These are phyloP conservation scores for Meles meles DNA, from an alignment of 2,113 vertebrate genomes.

Conservation along the genomic window DNA sequence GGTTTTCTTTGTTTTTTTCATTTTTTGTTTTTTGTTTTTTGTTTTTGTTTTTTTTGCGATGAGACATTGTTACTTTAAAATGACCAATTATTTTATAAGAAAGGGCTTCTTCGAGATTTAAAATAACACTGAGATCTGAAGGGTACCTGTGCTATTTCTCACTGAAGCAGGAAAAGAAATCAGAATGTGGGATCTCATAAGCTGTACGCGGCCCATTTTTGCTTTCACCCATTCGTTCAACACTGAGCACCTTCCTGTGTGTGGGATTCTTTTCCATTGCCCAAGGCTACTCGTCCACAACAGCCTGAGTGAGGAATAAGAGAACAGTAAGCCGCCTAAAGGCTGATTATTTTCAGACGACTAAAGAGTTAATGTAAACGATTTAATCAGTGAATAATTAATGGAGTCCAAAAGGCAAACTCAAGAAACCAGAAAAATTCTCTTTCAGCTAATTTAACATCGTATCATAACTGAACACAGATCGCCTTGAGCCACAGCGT, in stretches of 20 bases:
- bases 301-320: neutral
- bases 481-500: neutral
- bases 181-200: neutral
- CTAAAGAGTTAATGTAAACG: constrained; percentile 5
- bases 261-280: rapidly evolving
- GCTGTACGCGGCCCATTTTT: rapidly evolving
- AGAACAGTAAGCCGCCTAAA: neutral
- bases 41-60: neutral
- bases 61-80: neutral
- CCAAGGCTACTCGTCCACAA: neutral
- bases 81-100: neutral
- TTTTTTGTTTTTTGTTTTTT: too few relatives aligned
- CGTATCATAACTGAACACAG: constrained; percentile 42
- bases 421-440: constrained; percentile 73
- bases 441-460: constrained; percentile 70
- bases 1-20: neutral
- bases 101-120: neutral
- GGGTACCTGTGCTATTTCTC: neutral
- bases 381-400: constrained; percentile 59
- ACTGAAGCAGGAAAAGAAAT: neutral
- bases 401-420: constrained; percentile 58
- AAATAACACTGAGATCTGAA: neutral
- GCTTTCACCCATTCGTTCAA: rapidly evolving
- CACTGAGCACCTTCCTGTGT: rapidly evolving
- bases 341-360: neutral